phyloP scores from a whole-genome alignment of 2,888 invertebrate genomes.

The Agrotis ipsilon region DNA sequence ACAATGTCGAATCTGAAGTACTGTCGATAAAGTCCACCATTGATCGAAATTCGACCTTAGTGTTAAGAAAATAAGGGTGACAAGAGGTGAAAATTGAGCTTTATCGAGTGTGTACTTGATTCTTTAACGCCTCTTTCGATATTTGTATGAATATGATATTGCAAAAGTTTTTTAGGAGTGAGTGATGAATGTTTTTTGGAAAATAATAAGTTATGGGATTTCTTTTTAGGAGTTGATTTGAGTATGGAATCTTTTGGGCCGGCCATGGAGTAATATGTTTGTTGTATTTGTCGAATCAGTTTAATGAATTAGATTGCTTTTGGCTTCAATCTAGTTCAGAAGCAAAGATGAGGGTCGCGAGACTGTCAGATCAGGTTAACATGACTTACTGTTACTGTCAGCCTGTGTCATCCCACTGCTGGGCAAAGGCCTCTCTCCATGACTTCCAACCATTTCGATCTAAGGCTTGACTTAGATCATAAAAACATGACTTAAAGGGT shows the following conservation, averaged over 20 bases:
- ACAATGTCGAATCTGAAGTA: slow-evolving; percentile 35
- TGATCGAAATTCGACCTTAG: slow-evolving; percentile 16
- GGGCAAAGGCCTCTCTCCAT: too few species aligned
- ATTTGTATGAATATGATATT: slow-evolving; percentile 50
- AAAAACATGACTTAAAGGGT: too few species aligned
- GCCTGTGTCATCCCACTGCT: too few species aligned
- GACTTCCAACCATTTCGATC: too few species aligned
- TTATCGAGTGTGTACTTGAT: slow-evolving; percentile 12
- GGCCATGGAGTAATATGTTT: slow-evolving; percentile 1
- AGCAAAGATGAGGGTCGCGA: too few species aligned
- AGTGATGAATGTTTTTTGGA: slow-evolving; percentile 34
- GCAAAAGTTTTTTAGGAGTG: slow-evolving; percentile 52
- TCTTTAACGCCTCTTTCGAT: slow-evolving; percentile 21
- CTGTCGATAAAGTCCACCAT: slow-evolving; percentile 2
- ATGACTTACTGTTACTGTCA: too few species aligned
- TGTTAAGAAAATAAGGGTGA: background rate
- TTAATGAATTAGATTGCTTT: too few species aligned
- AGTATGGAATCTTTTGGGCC: background rate
- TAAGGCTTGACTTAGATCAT: too few species aligned
- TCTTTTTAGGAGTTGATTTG: slow-evolving; percentile 21
- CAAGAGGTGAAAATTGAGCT: background rate
- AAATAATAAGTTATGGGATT: slow-evolving; percentile 17
- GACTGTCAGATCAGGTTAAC: too few species aligned
- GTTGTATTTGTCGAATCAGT: background rate
- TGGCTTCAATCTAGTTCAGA: too few species aligned